A percentile compares a stretch with the other conserved stretches of the same genome.
These are phyloP conservation scores for Phrynosoma blainvillii DNA, from an alignment of 2,113 vertebrate species.

Conservation along the genomic window DNA sequence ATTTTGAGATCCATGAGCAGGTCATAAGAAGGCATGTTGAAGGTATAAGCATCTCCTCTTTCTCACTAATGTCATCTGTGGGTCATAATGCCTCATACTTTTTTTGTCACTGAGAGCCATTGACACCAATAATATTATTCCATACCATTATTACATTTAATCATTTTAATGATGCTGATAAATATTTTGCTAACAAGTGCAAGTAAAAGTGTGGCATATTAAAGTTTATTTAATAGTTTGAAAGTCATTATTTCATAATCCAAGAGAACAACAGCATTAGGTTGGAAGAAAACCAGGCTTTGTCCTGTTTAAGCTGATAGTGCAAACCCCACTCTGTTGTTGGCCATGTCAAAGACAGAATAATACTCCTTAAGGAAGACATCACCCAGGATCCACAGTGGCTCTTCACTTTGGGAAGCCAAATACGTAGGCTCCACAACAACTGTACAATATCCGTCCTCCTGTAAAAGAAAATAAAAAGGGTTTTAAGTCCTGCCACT, in stretches of 20 bases:
- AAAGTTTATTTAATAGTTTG: slow-evolving; percentile 45
- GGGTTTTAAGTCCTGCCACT: fast-evolving
- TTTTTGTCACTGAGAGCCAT: no score
- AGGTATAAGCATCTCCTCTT: no score
- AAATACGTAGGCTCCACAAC: slow-evolving; percentile 71
- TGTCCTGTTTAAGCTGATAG: background rate
- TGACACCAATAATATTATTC: no score
- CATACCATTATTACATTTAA: no score
- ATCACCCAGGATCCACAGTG: slow-evolving; percentile 57
- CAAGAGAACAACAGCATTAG: background rate
- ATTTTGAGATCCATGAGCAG: no score
- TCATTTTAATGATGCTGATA: background rate
- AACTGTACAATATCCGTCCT: slow-evolving; percentile 60
- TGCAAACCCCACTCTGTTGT: slow-evolving; percentile 70
- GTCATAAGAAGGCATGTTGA: no score
- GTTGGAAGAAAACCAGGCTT: background rate
- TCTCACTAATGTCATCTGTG: no score
- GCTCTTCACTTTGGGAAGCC: slow-evolving; percentile 60
- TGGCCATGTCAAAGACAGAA: slow-evolving; percentile 66
- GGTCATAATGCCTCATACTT: no score
- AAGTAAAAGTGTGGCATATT: background rate
- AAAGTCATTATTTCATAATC: fast-evolving
- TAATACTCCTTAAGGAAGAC: slow-evolving; percentile 73
- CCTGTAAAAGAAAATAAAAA: slow-evolving; percentile 46
- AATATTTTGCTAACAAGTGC: background rate